A percentile compares a stretch with the other conserved stretches of the same genome.
Conservation (phyloP, 2,113 vertebrate genomes). For the Oxygymnocypris stewartii region DNA sequence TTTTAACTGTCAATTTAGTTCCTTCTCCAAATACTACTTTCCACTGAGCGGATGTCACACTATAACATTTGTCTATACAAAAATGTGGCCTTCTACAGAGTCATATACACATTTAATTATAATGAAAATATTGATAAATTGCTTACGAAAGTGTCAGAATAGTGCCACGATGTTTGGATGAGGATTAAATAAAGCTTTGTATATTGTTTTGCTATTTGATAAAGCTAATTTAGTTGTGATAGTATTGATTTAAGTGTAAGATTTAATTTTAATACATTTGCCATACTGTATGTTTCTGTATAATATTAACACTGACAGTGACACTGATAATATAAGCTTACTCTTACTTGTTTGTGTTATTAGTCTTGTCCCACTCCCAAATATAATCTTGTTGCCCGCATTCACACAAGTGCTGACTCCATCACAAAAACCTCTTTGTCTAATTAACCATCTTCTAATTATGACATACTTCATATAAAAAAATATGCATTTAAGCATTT, state of each 20-base stretch:
- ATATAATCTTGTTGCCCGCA: conserved; percentile 50
- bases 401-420: conserved; percentile 30
- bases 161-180: neutral
- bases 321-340: conserved; percentile 34
- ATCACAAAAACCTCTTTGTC: conserved; percentile 9
- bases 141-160: neutral
- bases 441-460: neutral
- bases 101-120: neutral
- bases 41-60: neutral
- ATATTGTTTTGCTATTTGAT: too few species aligned
- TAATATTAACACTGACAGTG: neutral
- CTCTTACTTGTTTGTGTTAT: conserved; percentile 55
- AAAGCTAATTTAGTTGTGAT: neutral
- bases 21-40: conserved; percentile 40
- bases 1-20: conserved; percentile 27
- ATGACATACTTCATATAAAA: neutral
- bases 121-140: neutral
- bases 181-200: too few species aligned
- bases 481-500: neutral
- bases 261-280: neutral
- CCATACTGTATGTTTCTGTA: neutral
- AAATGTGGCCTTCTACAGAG: neutral
- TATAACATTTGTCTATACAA: neutral
- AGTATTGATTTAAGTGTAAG: neutral
- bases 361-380: conserved; percentile 55